phyloP scores from a whole-genome alignment of 1,140 invertebrate species.

The Eupristina koningsbergeri region DNA sequence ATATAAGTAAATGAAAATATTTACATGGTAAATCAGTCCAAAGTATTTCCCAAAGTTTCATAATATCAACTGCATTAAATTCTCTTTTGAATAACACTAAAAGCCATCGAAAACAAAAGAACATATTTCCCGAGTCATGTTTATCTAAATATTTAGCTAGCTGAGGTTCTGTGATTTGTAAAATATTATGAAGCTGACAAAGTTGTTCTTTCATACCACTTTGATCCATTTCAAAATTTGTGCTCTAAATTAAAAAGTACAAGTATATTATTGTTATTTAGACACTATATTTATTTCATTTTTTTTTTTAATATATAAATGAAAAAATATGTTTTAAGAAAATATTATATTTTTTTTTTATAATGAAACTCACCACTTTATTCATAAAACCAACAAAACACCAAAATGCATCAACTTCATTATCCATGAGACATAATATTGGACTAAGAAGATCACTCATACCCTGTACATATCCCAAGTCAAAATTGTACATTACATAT shows the following conservation, averaged over 20 bases:
- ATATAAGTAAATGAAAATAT: constrained; percentile 94
- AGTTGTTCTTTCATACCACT: constrained; percentile 96
- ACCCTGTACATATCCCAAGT: constrained; percentile 95
- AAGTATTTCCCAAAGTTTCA: constrained; percentile 87
- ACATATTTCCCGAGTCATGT: constrained; percentile 97
- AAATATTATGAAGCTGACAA: constrained; percentile 85
- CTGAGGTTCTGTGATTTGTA: constrained; percentile 87
- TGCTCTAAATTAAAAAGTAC: constrained; percentile 75
- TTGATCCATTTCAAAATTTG: constrained; percentile 98
- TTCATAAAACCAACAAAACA: constrained; percentile 99
- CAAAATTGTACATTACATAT: constrained; percentile 99
- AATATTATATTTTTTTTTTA: not conserved
- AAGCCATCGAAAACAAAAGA: constrained; percentile 97
- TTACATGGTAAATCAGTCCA: constrained; percentile 94
- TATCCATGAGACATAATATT: constrained; percentile 90
- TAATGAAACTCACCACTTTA: constrained; percentile 81
- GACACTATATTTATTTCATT: not conserved
- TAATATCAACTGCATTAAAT: constrained; percentile 82
- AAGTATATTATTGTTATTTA: not conserved
- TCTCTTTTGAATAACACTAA: constrained; percentile 89
- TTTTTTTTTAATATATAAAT: no score
- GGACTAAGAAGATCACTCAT: constrained; percentile 98
- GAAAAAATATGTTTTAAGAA: not conserved
- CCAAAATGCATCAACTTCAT: constrained; percentile 98
- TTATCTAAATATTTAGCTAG: constrained; percentile 89